phyloP scores from a whole-genome alignment of 2,888 invertebrate species.

The Clunio marinus region DNA sequence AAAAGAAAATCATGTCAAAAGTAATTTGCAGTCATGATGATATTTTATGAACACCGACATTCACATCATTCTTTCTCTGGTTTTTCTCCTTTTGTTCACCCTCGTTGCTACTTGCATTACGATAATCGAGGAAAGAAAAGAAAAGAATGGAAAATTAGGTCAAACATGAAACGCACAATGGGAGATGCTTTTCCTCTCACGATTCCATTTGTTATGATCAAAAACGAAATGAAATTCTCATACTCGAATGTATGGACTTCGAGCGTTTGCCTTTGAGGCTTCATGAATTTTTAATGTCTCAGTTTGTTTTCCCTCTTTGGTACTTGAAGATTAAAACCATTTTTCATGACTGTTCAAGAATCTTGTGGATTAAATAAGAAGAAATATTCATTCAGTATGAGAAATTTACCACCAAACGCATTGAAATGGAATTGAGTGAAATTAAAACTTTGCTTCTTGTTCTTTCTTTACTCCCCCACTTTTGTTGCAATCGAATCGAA shows the following conservation, averaged over 20 bases:
- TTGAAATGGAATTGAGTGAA: too few relatives aligned
- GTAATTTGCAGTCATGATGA: slow-evolving; percentile 1
- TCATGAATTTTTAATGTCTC: slow-evolving; percentile 16
- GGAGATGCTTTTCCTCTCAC: neutral
- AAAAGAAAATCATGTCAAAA: slow-evolving; percentile 21
- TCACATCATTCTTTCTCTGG: neutral
- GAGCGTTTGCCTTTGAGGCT: neutral
- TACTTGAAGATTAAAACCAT: slow-evolving; percentile 1
- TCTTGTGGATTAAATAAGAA: neutral
- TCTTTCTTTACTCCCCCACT: neutral
- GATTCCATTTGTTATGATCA: slow-evolving; percentile 14
- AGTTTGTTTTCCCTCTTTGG: neutral
- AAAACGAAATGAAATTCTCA: slow-evolving; percentile 14
- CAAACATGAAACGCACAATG: slow-evolving; percentile 1
- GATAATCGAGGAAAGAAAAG: slow-evolving; percentile 1
- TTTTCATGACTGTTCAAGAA: neutral
- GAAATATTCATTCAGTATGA: too few relatives aligned
- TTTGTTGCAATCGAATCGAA: slow-evolving; percentile 20
- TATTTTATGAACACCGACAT: slow-evolving; percentile 17
- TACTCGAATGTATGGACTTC: neutral
- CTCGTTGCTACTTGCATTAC: slow-evolving; percentile 13
- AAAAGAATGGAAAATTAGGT: neutral
- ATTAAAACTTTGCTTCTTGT: too few relatives aligned
- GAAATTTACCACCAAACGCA: too few relatives aligned
- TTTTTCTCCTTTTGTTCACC: neutral